These are phyloP conservation scores for Zophobas atratus DNA, from an alignment of 1,140 invertebrate genomes.

Conservation along the genomic window DNA sequence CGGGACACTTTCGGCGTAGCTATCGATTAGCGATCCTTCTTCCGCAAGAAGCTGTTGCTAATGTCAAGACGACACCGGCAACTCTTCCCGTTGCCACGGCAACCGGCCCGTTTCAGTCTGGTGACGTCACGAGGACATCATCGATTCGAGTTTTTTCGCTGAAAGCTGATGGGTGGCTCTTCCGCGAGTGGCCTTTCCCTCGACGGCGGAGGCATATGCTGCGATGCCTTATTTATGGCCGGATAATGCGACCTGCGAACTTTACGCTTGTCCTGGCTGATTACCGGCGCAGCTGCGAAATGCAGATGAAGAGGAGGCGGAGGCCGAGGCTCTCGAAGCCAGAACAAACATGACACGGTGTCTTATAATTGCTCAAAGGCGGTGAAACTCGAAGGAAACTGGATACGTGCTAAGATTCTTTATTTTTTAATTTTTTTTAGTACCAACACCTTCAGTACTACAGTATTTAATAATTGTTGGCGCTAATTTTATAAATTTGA, in stretches of 20 bases:
- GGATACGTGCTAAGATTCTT: background rate
- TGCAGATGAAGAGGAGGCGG: constrained; percentile 12
- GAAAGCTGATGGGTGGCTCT: constrained; percentile 20
- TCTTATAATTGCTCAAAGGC: too few relatives aligned
- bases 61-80: constrained; percentile 42
- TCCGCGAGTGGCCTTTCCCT: constrained; percentile 9
- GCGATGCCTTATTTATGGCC: constrained; percentile 32
- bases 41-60: constrained; percentile 28
- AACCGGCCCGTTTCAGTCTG: constrained; percentile 50
- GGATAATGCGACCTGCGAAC: constrained; percentile 37
- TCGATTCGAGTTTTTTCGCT: constrained; percentile 53
- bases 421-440: too few relatives aligned
- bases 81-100: constrained; percentile 47
- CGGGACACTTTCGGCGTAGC: background rate
- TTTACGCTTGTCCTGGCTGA: constrained; percentile 31
- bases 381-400: background rate
- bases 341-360: too few relatives aligned
- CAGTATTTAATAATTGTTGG: too few relatives aligned
- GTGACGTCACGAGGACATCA: constrained; percentile 52
- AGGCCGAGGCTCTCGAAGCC: background rate
- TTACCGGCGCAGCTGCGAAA: constrained; percentile 14
- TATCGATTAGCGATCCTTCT: constrained; percentile 25
- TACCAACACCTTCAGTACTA: too few relatives aligned
- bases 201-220: background rate
- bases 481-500: too few relatives aligned